Evolutionary conservation across 2,888 invertebrate genomes (phyloP), one percentile per base, ranked within the genome.

Genomic region (Cacoxenus indagator): DNA sequence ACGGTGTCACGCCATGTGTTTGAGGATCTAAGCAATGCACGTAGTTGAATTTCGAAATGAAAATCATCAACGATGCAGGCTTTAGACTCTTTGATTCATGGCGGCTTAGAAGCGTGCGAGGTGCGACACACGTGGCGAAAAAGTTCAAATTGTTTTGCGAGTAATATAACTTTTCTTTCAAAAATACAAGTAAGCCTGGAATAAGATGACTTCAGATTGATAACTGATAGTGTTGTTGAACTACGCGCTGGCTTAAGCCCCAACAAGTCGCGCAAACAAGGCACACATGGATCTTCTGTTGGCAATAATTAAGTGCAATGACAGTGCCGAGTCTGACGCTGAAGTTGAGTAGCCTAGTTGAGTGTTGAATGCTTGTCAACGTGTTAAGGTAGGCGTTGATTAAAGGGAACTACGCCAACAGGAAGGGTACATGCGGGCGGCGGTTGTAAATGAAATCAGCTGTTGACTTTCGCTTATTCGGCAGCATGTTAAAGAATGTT

Each of bases 361-460:
- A 37, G 37, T 37, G 37, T 22, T 51, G 51, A 22, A 22, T 51
- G 22, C 37, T 19, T 9, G 22, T n/a, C 27, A 26, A 57, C 27
- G 29, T 29, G 24, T 57, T 57, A 17, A 57, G 27, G 57, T 17
- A 17, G 57, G 19, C 51, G 26, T 29, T 57, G 55, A 61, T 61
- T 45, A 14, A 24, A 55, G 57, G 24, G 11, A 11, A 27, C 11
- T 27, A 17, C 45, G 24, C 17, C 6, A 14, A 64, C 26, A 11
- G n/a, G 26, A 46, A n/a, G 45, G n/a, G 14, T 11, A n/a, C 9
- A 9, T 43, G 45, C 9, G 5, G 43, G 4, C 17, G 9, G 19
- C 24, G 62, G 11, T 22, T 45, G 45, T 22, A 14, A 43, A 43
- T 43, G 14, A 62, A 43, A 77, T 75, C 84, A 83, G 80, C 80